phyloP scores from a whole-genome alignment of 2,888 invertebrate species.

The Cylindroiulus punctatus region DNA sequence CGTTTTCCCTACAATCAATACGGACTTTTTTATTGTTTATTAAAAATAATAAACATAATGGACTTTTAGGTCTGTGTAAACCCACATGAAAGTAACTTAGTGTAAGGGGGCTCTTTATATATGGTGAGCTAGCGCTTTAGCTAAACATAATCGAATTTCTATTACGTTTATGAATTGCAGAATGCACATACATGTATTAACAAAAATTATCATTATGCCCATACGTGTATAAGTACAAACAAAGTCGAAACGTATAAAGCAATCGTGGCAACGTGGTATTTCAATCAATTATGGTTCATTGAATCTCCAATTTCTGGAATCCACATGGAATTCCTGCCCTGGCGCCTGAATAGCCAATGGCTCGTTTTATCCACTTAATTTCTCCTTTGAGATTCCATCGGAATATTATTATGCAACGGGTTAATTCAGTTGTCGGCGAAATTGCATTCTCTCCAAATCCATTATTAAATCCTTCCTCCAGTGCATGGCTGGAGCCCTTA shows the following conservation, averaged over 20 bases:
- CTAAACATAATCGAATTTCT: no score
- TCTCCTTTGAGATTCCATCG: not conserved
- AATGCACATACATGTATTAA: no score
- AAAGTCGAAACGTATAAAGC: not conserved
- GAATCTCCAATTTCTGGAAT: not conserved
- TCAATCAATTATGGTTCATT: not conserved
- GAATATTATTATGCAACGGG: not conserved
- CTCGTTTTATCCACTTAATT: not conserved
- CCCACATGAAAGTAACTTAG: no score
- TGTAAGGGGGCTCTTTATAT: no score
- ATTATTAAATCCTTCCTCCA: not conserved
- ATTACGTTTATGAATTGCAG: no score
- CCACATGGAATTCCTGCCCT: not conserved
- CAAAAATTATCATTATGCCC: no score
- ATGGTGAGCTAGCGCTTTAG: no score
- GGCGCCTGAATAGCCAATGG: not conserved
- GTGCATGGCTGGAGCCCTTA: not conserved
- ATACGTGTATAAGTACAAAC: no score
- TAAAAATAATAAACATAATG: no score
- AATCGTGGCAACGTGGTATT: not conserved
- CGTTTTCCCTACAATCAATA: no score
- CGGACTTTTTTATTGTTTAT: no score
- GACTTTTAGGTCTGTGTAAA: no score
- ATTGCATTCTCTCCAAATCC: constrained; percentile 4
- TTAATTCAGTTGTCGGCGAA: not conserved